Percentiles rank a stretch among this genome's conserved stretches.
These are phyloP conservation scores for Tigriopus japonicus DNA, from an alignment of 1,140 invertebrate genomes.

Conservation along the genomic window DNA sequence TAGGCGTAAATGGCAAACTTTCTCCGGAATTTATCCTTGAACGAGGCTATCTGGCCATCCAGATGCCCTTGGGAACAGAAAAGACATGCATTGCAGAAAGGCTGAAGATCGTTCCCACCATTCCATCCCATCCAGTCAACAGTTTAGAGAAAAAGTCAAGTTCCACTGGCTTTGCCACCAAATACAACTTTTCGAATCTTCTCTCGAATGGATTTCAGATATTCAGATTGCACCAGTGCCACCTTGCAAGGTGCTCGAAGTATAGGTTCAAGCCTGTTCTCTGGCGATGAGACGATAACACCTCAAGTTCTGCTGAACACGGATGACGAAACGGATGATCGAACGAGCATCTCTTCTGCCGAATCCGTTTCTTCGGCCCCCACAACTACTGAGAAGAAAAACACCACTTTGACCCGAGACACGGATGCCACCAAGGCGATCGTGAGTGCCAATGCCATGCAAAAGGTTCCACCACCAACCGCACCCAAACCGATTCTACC, in stretches of 20 bases:
- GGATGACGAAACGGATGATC: background rate
- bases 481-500: background rate
- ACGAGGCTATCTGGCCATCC: no score
- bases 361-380: background rate
- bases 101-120: no score
- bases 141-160: no score
- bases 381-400: background rate
- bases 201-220: background rate
- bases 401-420: background rate
- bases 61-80: no score
- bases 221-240: background rate
- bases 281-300: background rate
- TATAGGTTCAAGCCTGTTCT: background rate
- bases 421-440: background rate
- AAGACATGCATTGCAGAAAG: no score
- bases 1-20: no score
- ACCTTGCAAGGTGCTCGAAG: constrained; percentile 1
- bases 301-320: background rate
- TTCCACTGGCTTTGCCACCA: no score
- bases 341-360: background rate
- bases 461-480: background rate
- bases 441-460: background rate
- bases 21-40: no score
- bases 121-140: no score
- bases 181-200: background rate